These are phyloP conservation scores for Pharmacophagus antenor DNA, from an alignment of 2,888 invertebrate species.

Conservation along the genomic window DNA sequence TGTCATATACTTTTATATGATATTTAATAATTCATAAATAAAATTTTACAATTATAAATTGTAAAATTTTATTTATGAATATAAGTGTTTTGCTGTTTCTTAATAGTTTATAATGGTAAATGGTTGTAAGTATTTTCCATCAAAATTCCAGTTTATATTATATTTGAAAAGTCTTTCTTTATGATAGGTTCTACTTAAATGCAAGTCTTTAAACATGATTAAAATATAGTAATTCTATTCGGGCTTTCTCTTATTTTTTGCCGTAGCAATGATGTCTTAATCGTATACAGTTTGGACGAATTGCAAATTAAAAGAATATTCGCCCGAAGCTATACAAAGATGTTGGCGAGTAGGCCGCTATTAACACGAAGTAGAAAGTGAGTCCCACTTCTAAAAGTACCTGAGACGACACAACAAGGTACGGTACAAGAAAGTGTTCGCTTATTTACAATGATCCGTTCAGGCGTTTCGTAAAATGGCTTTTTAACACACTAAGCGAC, in stretches of 20 bases:
- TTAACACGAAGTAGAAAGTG: constrained; percentile 39
- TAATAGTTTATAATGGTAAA: too few relatives aligned
- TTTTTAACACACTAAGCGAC: constrained; percentile 1
- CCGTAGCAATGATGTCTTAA: not conserved
- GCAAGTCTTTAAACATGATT: not conserved
- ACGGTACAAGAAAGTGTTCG: constrained; percentile 21
- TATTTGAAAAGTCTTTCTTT: not conserved
- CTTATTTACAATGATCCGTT: constrained; percentile 14
- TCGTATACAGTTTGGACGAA: not conserved
- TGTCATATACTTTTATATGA: too few relatives aligned
- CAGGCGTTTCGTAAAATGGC: constrained; percentile 5
- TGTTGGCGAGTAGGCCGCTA: constrained; percentile 26
- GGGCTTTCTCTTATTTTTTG: too few relatives aligned
- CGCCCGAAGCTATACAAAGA: constrained; percentile 9
- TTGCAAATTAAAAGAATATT: constrained; percentile 10
- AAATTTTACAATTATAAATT: too few relatives aligned
- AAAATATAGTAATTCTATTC: not conserved
- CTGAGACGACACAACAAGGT: constrained; percentile 32
- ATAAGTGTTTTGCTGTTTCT: too few relatives aligned
- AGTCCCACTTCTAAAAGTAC: constrained; percentile 34
- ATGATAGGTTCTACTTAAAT: not conserved
- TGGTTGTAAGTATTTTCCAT: too few relatives aligned
- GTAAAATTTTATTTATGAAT: too few relatives aligned
- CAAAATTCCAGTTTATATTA: too few relatives aligned
- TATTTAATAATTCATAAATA: too few relatives aligned